A percentile compares a stretch with the other conserved stretches of the same genome.
Conservation (phyloP, 2,113 vertebrate species). For the Gopherus evgoodei region DNA sequence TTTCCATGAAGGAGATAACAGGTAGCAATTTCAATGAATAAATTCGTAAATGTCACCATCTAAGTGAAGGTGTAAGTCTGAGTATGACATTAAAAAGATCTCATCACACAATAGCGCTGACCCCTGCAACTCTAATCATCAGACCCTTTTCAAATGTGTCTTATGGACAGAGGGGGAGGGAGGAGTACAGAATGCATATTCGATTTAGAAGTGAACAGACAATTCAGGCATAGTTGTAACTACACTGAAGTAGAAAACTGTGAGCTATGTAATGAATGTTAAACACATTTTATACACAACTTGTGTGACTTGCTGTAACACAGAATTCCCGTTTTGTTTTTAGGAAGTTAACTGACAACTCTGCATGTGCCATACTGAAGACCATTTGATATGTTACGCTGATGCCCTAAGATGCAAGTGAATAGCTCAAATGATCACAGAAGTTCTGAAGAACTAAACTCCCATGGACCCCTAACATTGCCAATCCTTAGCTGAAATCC, state of each 20-base stretch:
- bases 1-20: slow-evolving; percentile 65
- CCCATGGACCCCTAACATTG: not conserved
- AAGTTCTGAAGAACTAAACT: not conserved
- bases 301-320: not conserved
- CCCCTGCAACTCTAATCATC: slow-evolving; percentile 55
- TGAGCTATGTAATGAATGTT: not conserved
- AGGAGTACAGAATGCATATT: not conserved
- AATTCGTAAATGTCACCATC: slow-evolving; percentile 62
- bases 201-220: not conserved
- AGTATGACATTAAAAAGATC: slow-evolving; percentile 60
- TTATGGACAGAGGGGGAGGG: not conserved
- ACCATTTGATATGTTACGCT: accelerated
- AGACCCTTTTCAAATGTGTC: slow-evolving; percentile 37
- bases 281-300: not conserved
- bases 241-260: slow-evolving; percentile 9
- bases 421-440: not conserved
- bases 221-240: not conserved
- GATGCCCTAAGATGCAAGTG: not conserved
- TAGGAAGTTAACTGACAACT: not conserved
- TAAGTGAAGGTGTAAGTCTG: slow-evolving; percentile 42
- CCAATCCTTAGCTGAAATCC: not conserved
- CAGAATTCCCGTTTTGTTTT: not conserved
- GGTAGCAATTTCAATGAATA: slow-evolving; percentile 64
- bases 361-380: not conserved
- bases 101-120: slow-evolving; percentile 50